Conservation (phyloP, 2,113 vertebrate species). For the Chloebia gouldiae region DNA sequence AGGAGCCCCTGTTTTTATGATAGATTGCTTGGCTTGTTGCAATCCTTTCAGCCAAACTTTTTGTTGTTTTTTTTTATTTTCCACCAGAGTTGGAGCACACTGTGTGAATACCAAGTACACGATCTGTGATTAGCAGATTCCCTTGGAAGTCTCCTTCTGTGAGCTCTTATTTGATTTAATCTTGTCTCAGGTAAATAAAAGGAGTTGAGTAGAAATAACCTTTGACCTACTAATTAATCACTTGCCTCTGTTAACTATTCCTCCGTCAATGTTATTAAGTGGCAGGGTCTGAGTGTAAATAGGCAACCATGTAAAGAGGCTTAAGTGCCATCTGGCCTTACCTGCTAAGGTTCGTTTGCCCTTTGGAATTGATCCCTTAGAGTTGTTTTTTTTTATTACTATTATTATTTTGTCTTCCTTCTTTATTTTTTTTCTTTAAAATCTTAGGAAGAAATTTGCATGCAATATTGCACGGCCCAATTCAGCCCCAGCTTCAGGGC, state of each 20-base stretch:
- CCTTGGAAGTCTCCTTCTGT: neutral
- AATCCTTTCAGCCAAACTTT: neutral
- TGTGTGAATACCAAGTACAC: neutral
- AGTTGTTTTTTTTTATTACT: neutral
- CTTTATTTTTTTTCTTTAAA: too few species aligned
- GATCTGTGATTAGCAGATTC: neutral
- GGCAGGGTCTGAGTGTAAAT: neutral
- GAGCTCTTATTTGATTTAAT: slow-evolving; percentile 12
- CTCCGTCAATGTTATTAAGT: neutral
- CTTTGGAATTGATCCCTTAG: neutral
- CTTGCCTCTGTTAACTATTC: slow-evolving; percentile 3
- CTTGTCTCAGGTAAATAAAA: slow-evolving; percentile 41
- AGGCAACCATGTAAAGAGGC: neutral
- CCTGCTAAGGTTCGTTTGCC: neutral
- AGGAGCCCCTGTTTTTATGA: neutral
- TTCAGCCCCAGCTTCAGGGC: neutral
- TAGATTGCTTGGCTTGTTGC: neutral
- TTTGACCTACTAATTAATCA: slow-evolving; percentile 48
- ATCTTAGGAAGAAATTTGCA: neutral
- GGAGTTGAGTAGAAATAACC: neutral
- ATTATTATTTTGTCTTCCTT: too few species aligned
- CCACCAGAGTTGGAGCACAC: neutral
- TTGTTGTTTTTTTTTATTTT: neutral
- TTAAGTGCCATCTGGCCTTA: slow-evolving; percentile 17
- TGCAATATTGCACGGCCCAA: neutral